phyloP scores from a whole-genome alignment of 2,888 invertebrate genomes.

The Chalcis sispes region DNA sequence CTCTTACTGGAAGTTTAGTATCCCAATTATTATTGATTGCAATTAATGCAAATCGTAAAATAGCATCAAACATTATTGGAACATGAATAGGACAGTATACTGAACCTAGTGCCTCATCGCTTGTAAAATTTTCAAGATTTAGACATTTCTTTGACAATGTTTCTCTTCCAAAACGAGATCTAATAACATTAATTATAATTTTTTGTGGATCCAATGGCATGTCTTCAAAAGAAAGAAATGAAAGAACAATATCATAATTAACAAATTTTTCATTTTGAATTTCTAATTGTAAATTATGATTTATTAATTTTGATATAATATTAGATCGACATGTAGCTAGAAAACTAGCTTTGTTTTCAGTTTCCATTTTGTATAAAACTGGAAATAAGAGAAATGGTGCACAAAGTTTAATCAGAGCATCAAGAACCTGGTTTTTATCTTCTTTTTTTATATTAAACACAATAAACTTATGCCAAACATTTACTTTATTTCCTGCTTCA shows the following conservation, averaged over 20 bases:
- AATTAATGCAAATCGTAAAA: constrained; percentile 65
- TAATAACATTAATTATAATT: constrained; percentile 63
- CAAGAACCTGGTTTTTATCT: constrained; percentile 63
- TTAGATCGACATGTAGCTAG: constrained; percentile 65
- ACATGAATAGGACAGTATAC: constrained; percentile 71
- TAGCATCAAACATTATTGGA: constrained; percentile 65
- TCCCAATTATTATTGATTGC: constrained; percentile 58
- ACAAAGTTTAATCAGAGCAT: constrained; percentile 63
- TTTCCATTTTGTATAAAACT: constrained; percentile 66
- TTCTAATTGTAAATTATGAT: constrained; percentile 62
- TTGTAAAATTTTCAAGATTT: constrained; percentile 70
- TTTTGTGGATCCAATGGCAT: constrained; percentile 65
- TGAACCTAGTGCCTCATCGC: constrained; percentile 65
- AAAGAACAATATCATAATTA: constrained; percentile 69
- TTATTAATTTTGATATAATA: constrained; percentile 67
- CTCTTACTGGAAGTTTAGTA: constrained; percentile 67
- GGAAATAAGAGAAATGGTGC: constrained; percentile 69
- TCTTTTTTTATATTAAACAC: constrained; percentile 64
- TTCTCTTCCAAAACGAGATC: constrained; percentile 65
- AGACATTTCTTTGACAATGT: constrained; percentile 60
- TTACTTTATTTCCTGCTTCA: constrained; percentile 65
- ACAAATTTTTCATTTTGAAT: constrained; percentile 63
- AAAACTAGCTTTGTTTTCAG: constrained; percentile 66
- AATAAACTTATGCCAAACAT: constrained; percentile 73
- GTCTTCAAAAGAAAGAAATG: constrained; percentile 64